phyloP scores from a whole-genome alignment of 1,140 invertebrate species.

The Sitobion miscanthi region DNA sequence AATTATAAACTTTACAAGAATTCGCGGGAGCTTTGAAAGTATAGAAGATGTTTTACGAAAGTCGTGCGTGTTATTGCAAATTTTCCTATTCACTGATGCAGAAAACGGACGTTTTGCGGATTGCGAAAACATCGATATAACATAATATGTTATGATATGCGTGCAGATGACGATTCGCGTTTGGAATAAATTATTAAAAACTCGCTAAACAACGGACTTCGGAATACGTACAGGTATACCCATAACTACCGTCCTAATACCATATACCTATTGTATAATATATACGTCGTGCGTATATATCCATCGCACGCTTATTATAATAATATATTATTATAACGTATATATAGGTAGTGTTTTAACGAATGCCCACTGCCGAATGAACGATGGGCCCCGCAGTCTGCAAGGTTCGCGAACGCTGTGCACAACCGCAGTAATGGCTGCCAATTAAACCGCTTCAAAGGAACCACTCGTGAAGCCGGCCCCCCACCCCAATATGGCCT shows the following conservation, averaged over 20 bases:
- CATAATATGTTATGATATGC: too few relatives aligned
- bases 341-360: neutral
- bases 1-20: neutral
- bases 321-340: neutral
- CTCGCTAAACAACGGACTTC: neutral
- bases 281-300: neutral
- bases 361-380: conserved; percentile 1
- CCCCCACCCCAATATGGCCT: conserved; percentile 55
- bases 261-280: too few relatives aligned
- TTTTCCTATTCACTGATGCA: neutral
- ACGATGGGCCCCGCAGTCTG: neutral
- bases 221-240: neutral
- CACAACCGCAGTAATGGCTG: conserved; percentile 49
- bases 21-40: neutral
- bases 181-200: neutral
- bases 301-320: too few relatives aligned
- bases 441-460: conserved; percentile 56
- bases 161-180: neutral
- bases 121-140: neutral
- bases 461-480: conserved; percentile 54
- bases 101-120: neutral
- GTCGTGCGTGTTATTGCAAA: too few relatives aligned
- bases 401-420: conserved; percentile 27
- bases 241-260: too few relatives aligned
- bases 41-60: neutral